phyloP scores from a whole-genome alignment of 2,113 vertebrate species.

The Ameiurus melas region DNA sequence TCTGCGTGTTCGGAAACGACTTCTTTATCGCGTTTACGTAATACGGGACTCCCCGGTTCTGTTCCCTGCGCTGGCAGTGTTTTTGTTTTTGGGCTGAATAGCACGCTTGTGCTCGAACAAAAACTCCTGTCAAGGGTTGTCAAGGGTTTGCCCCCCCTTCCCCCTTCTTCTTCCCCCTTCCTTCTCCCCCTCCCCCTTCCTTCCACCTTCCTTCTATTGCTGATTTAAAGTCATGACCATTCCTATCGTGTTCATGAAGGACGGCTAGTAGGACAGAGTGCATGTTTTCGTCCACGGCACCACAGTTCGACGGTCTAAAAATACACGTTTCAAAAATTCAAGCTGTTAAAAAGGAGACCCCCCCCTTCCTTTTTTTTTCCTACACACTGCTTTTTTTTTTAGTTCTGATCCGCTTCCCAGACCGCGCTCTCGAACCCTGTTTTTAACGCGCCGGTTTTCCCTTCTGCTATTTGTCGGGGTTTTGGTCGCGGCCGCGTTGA shows the following conservation, averaged over 20 bases:
- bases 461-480: not conserved
- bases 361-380: not conserved
- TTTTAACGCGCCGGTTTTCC: not conserved
- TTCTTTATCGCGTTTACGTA: conserved; percentile 53
- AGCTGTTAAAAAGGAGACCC: not conserved
- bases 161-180: not conserved
- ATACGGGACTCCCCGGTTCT: conserved; percentile 47
- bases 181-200: not conserved
- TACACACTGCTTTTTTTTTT: not conserved
- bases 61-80: conserved; percentile 54
- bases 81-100: conserved; percentile 56
- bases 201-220: conserved; percentile 56
- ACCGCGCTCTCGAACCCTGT: not conserved
- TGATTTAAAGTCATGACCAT: conserved; percentile 59
- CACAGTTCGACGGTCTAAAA: not conserved
- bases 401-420: not conserved
- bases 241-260: conserved; percentile 60
- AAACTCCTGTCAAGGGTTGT: conserved; percentile 47
- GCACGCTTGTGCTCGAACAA: conserved; percentile 53
- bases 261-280: conserved; percentile 47
- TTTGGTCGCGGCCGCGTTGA: not conserved
- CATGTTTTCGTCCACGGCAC: not conserved
- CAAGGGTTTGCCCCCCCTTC: not conserved
- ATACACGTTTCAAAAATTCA: not conserved
- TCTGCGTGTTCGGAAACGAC: conserved; percentile 48